These are phyloP conservation scores for Epinephelus cyanopodus DNA, from an alignment of 2,113 vertebrate species.

Conservation along the genomic window DNA sequence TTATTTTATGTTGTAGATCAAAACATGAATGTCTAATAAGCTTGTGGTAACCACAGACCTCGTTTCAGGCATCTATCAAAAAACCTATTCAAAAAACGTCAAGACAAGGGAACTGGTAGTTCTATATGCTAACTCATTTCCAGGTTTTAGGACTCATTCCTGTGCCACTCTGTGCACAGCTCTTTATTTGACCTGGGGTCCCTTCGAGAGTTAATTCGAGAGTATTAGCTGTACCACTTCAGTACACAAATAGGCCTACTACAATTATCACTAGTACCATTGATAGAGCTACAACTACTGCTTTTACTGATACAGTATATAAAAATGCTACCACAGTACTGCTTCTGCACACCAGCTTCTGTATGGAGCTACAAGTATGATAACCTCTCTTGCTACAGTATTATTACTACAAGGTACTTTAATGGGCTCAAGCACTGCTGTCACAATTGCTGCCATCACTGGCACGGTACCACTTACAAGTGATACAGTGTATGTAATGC, in stretches of 20 bases:
- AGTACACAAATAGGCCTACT: neutral
- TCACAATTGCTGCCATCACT: neutral
- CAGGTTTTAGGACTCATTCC: no score
- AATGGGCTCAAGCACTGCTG: neutral
- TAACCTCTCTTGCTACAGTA: neutral
- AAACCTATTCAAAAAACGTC: no score
- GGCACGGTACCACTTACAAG: neutral
- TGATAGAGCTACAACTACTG: neutral
- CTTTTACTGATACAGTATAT: neutral
- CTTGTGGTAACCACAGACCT: no score
- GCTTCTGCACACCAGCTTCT: neutral
- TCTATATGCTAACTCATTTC: no score
- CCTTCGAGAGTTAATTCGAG: neutral
- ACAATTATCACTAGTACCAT: neutral
- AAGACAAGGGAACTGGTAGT: no score
- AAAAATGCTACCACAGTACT: neutral
- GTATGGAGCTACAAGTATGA: neutral
- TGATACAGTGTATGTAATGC: neutral
- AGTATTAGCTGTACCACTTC: neutral
- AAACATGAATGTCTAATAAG: no score
- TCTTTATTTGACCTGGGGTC: neutral
- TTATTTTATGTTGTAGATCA: no score
- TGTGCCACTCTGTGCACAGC: neutral
- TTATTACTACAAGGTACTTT: neutral
- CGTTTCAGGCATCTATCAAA: no score